Conservation (phyloP, 1,140 invertebrate species). For the Drosophila obscura region DNA sequence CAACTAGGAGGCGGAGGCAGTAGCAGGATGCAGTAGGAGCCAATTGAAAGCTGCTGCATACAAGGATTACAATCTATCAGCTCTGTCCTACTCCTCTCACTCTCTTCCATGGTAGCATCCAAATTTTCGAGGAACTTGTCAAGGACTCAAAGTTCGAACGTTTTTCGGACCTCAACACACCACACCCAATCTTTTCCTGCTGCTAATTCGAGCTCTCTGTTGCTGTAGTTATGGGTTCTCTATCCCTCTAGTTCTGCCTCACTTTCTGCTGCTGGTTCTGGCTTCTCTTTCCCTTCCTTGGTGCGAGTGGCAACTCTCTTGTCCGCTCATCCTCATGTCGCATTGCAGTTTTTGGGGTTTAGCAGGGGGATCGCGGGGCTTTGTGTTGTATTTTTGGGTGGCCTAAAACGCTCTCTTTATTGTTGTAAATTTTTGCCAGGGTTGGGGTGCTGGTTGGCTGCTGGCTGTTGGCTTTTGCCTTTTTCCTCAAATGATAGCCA, state of each 20-base stretch:
- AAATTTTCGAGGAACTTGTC: slow-evolving; percentile 45
- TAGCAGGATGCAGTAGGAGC: slow-evolving; percentile 20
- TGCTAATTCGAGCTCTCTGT: background rate
- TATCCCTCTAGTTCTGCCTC: background rate
- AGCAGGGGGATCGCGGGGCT: slow-evolving; percentile 27
- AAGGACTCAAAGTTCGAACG: slow-evolving; percentile 57
- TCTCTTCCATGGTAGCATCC: slow-evolving; percentile 3
- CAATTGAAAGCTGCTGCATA: slow-evolving; percentile 76
- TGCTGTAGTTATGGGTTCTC: background rate
- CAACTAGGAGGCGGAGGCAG: too few species aligned
- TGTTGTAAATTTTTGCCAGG: slow-evolving; percentile 69
- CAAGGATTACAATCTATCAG: slow-evolving; percentile 79
- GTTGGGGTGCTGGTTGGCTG: slow-evolving; percentile 19
- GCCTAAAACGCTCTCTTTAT: slow-evolving; percentile 73
- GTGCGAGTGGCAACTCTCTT: background rate
- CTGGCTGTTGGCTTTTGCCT: slow-evolving; percentile 40
- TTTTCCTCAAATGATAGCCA: slow-evolving; percentile 62
- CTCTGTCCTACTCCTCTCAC: slow-evolving; percentile 4
- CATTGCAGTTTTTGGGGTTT: slow-evolving; percentile 72
- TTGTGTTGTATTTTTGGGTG: slow-evolving; percentile 44
- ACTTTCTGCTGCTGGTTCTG: too few species aligned
- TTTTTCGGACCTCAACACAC: slow-evolving; percentile 26
- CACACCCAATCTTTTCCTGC: background rate
- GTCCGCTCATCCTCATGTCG: slow-evolving; percentile 58
- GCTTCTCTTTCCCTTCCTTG: too few species aligned